Conservation (phyloP, 2,888 invertebrate genomes). For the Eustalomyia histrio region DNA sequence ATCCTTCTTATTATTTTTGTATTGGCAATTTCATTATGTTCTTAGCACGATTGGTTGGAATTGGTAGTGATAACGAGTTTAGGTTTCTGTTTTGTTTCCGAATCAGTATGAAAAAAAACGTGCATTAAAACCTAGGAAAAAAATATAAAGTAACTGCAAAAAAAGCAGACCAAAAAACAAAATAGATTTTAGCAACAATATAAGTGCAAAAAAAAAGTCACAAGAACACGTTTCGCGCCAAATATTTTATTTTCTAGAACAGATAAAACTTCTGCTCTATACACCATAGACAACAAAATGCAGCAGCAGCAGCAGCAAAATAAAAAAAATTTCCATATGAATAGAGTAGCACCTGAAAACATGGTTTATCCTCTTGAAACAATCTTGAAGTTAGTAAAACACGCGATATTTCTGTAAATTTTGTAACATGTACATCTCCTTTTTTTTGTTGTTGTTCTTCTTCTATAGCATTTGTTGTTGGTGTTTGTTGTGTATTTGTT, state of each 20-base stretch:
- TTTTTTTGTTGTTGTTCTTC: background rate
- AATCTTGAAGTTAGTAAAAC: slow-evolving; percentile 62
- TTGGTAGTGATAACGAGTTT: slow-evolving; percentile 57
- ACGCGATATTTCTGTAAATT: slow-evolving; percentile 65
- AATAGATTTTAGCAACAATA: slow-evolving; percentile 57
- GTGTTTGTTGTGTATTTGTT: too few relatives aligned
- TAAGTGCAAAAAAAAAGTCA: slow-evolving; percentile 53
- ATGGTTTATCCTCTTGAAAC: slow-evolving; percentile 58
- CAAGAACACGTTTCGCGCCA: slow-evolving; percentile 66
- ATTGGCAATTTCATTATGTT: slow-evolving; percentile 62
- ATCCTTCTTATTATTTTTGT: slow-evolving; percentile 36
- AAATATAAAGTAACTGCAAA: slow-evolving; percentile 38
- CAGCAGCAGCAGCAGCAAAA: slow-evolving; percentile 17
- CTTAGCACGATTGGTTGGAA: slow-evolving; percentile 58
- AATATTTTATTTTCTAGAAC: slow-evolving; percentile 65
- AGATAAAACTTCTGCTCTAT: slow-evolving; percentile 46
- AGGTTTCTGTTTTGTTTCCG: slow-evolving; percentile 9
- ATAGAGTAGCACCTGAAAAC: slow-evolving; percentile 61
- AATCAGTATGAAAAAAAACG: slow-evolving; percentile 40
- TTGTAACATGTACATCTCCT: slow-evolving; percentile 58
- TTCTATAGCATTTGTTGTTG: background rate
- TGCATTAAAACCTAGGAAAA: slow-evolving; percentile 32
- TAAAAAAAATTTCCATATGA: slow-evolving; percentile 60
- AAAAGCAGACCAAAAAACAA: slow-evolving; percentile 14
- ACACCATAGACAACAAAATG: background rate